Evolutionary conservation across 2,888 invertebrate species (phyloP), one percentile per base, ranked within the genome.

Genomic region (Helleia helle): DNA sequence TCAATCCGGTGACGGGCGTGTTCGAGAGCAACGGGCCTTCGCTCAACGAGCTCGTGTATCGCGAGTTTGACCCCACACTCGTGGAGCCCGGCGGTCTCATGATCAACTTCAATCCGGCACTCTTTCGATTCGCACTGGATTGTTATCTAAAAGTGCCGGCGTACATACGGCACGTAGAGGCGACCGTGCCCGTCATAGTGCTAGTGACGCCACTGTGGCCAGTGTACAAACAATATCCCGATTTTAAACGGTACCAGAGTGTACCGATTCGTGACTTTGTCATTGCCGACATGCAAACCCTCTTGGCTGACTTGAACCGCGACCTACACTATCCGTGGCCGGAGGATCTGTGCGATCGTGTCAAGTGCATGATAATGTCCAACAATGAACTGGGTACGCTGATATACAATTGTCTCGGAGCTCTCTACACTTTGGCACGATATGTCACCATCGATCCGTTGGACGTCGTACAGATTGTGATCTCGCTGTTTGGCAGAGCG

Each of bases 301-400:
- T 38, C 17, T 38, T 38, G 38, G 38, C 38, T 27, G 38, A 38
- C 28, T 18, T 38, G 28, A 38, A 38, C 12, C 28, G 38, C 18
- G 17, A 28, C 18, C 4, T 27, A 7, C 38, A 15, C 7, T 28
- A 38, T 15, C 38, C 38, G 12, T 38, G 28, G 38, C 38, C 38
- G 18, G 38, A 38, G 18, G 38, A 38, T 38, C 28, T 38, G 28
- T 38, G 28, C 13, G 38, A 28, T 28, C 38, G 38, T 3, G 38
- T 28, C 28, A 17, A 9, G 26, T 9, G 17, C 11, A 14, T 22
- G 22, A 37, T 38, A 11, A 11, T 11, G 11, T 14, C 7, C 18
- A 38, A 15, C 17, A 38, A 38, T 28, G 38, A 38, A 38, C 38
- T 38, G 28, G 38, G 38, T 12, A 15, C 7, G 38, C 17, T 38